A percentile compares a stretch with the other conserved stretches of the same genome.
Conservation (phyloP, 2,888 invertebrate species). For the Drosophila cognata region DNA sequence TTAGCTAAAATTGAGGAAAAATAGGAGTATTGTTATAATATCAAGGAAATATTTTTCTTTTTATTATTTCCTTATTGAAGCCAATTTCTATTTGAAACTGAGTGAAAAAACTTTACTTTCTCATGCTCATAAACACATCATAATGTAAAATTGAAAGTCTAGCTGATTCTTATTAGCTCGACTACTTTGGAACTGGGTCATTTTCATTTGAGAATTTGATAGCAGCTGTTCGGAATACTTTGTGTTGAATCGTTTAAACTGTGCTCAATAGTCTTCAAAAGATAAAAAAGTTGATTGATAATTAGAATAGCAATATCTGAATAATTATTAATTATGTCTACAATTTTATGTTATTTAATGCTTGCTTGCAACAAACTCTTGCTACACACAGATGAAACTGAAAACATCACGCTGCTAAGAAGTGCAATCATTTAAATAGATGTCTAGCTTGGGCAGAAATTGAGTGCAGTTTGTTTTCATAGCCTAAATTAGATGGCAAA, state of each 20-base stretch:
- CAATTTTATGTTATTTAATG: background rate
- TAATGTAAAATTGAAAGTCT: background rate
- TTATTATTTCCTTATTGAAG: background rate
- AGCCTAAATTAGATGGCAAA: background rate
- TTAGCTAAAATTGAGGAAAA: background rate
- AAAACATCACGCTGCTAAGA: background rate
- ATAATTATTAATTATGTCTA: background rate
- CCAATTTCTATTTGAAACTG: background rate
- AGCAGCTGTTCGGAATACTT: background rate
- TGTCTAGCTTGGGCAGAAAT: background rate
- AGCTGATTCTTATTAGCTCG: background rate
- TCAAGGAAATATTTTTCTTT: background rate
- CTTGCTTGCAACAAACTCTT: background rate
- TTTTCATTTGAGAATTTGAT: background rate
- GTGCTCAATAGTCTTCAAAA: background rate
- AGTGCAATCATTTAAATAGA: background rate
- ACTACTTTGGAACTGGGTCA: background rate
- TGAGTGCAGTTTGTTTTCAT: background rate
- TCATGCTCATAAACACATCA: background rate
- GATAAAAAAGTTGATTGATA: background rate
- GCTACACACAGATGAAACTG: background rate
- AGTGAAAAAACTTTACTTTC: background rate
- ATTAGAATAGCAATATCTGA: background rate
- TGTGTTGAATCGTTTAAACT: background rate
- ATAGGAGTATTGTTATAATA: accelerated